phyloP scores from a whole-genome alignment of 2,888 invertebrate genomes.

The Sphaerophoria taeniata region DNA sequence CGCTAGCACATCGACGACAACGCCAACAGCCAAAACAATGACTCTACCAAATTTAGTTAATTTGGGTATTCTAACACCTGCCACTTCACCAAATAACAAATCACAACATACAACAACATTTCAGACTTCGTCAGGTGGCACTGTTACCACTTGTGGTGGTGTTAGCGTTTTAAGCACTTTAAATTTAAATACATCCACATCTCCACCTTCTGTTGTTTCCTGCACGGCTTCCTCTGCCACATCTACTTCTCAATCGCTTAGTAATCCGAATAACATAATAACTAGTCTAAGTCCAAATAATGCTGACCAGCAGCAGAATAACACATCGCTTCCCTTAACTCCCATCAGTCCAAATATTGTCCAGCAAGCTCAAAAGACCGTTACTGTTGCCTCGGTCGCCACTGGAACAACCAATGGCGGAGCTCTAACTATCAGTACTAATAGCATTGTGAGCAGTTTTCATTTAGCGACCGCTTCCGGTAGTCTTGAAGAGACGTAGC shows the following conservation, averaged over 20 bases:
- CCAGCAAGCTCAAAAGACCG: slow-evolving; percentile 77
- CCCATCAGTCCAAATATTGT: slow-evolving; percentile 82
- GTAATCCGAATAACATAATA: slow-evolving; percentile 74
- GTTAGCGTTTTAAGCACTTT: slow-evolving; percentile 68
- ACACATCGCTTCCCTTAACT: slow-evolving; percentile 80
- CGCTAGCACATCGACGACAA: slow-evolving; percentile 69
- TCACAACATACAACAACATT: slow-evolving; percentile 80
- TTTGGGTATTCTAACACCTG: slow-evolving; percentile 84
- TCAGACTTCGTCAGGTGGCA: slow-evolving; percentile 74
- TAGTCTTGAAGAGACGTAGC: slow-evolving; percentile 82
- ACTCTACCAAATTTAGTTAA: slow-evolving; percentile 82
- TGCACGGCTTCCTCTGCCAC: slow-evolving; percentile 75
- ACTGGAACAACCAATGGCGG: slow-evolving; percentile 64
- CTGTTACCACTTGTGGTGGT: slow-evolving; percentile 76
- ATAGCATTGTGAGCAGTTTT: slow-evolving; percentile 77
- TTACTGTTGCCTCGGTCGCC: slow-evolving; percentile 74
- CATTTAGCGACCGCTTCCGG: slow-evolving; percentile 76
- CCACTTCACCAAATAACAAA: slow-evolving; percentile 83
- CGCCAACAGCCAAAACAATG: slow-evolving; percentile 79
- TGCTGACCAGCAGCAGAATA: slow-evolving; percentile 60
- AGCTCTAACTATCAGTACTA: slow-evolving; percentile 55
- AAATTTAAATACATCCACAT: slow-evolving; percentile 61
- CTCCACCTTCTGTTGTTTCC: slow-evolving; percentile 32
- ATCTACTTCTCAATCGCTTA: slow-evolving; percentile 70
- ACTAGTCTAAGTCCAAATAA: slow-evolving; percentile 72